Percentiles rank a stretch among this genome's conserved stretches.
phyloP scores from a whole-genome alignment of 2,888 invertebrate genomes.

The Piscicola geometra region DNA sequence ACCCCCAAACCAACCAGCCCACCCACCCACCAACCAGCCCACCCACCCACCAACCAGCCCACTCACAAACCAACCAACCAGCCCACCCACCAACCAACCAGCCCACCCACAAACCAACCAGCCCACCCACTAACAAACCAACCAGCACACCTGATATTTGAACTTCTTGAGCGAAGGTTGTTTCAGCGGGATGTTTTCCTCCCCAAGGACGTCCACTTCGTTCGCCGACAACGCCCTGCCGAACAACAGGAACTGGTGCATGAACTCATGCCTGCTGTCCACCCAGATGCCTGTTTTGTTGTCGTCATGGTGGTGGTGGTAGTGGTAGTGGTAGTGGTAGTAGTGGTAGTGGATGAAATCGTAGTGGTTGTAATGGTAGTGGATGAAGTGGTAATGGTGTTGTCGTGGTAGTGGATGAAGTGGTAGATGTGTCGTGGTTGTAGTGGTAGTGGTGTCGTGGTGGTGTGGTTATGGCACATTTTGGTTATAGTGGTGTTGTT shows the following conservation, averaged over 20 bases:
- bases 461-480: too few relatives aligned
- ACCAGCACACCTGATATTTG: conserved; percentile 70
- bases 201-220: conserved; percentile 77
- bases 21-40: too few relatives aligned
- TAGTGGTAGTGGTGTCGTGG: too few relatives aligned
- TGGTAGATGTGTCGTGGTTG: too few relatives aligned
- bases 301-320: conserved; percentile 60
- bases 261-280: conserved; percentile 78
- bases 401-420: conserved; percentile 70
- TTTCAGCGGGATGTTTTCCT: conserved; percentile 66
- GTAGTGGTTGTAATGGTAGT: conserved; percentile 76
- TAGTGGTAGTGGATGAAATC: too few relatives aligned
- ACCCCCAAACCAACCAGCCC: too few relatives aligned
- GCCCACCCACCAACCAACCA: too few relatives aligned
- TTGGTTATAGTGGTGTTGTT: too few relatives aligned
- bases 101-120: too few relatives aligned
- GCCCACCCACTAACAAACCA: too few relatives aligned
- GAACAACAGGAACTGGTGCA: conserved; percentile 82
- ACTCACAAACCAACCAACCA: too few relatives aligned
- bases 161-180: conserved; percentile 84
- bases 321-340: conserved; percentile 57
- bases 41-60: too few relatives aligned
- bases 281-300: conserved; percentile 82
- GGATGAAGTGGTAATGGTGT: conserved; percentile 77
- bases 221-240: conserved; percentile 74